Evolutionary conservation across 2,888 invertebrate genomes (phyloP), one percentile per base, ranked within the genome.

Genomic region (Dromius quadrimaculatus): DNA sequence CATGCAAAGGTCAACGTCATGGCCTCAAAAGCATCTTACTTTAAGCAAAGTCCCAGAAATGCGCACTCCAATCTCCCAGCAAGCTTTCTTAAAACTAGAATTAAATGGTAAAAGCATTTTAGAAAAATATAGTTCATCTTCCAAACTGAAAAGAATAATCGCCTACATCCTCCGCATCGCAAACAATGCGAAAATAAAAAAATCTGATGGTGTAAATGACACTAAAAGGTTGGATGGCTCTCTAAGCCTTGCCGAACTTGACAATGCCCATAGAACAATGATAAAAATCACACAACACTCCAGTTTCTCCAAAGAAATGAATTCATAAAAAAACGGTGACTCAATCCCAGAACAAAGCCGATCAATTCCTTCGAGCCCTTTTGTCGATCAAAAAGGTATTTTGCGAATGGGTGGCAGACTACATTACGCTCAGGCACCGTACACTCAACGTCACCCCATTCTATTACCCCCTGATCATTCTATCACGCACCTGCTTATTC

Each of bases 381-480:
- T 41, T n/a, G 3, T 41, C n/a, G 41, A 41, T 13, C 4, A 3
- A 11, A 4, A 41, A 41, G 41, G 41, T 6, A 11, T 41, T 4
- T 6, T 41, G n/a, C 4, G 41, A 41, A n/a, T 41, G n/a, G 41
- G 41, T 41, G 41, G 41, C 3, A n/a, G 41, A 4, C 41, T 41
- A 6, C 3, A 41, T 4, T 6, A 41, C 41, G 3, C n/a, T 4
- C 3, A 41, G 5, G 4, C n/a, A 4, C n/a, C 41, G n/a, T 11
- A n/a, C 4, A 13, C 3, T n/a, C 3, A 41, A 4, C 3, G n/a
- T 6, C n/a, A 41, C n/a, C 41, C 41, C 6, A 64, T 74, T 3
- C 23, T 69, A 11, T 77, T 75, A 74, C 64, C 41, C 2, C 5
- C n/a, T 6, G n/a, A n/a, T 4, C 41, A 41, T n/a, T 4, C 3